Evolutionary conservation across 1,140 invertebrate genomes (phyloP).

Genomic region (Onthophagus taurus): DNA sequence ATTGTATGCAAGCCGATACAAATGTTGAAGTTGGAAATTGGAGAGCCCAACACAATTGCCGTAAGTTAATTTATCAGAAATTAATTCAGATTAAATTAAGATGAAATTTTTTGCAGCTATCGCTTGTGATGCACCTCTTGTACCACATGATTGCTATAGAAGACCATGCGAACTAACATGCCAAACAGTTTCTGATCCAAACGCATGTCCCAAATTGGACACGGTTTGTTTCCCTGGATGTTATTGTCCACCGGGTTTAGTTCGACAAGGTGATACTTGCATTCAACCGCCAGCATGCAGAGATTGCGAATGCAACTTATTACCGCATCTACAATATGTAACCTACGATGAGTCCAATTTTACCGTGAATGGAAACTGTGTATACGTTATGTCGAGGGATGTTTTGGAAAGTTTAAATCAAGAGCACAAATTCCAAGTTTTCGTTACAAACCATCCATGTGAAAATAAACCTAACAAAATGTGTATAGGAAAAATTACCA

Average conservation of each 20-base stretch:
- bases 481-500: constrained; percentile 52
- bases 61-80: constrained; percentile 50
- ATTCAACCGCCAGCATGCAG: constrained; percentile 60
- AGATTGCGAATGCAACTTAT: constrained; percentile 68
- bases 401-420: constrained; percentile 35
- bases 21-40: constrained; percentile 55
- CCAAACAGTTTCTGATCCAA: constrained; percentile 46
- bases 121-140: constrained; percentile 57
- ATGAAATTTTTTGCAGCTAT: constrained; percentile 45
- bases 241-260: constrained; percentile 69
- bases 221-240: constrained; percentile 70
- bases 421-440: constrained; percentile 44
- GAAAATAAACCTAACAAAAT: constrained; percentile 33
- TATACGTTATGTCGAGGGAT: constrained; percentile 63
- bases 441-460: constrained; percentile 54
- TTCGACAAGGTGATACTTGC: constrained; percentile 59
- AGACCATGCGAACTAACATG: constrained; percentile 63
- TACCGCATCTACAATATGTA: constrained; percentile 59
- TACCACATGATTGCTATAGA: constrained; percentile 71
- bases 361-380: constrained; percentile 66
- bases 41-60: constrained; percentile 59
- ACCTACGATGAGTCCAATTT: constrained; percentile 66
- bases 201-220: constrained; percentile 49
- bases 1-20: constrained; percentile 55
- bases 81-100: too few species aligned